Conservation (phyloP, 1,140 invertebrate genomes). For the Holcopasites calliopsidis region DNA sequence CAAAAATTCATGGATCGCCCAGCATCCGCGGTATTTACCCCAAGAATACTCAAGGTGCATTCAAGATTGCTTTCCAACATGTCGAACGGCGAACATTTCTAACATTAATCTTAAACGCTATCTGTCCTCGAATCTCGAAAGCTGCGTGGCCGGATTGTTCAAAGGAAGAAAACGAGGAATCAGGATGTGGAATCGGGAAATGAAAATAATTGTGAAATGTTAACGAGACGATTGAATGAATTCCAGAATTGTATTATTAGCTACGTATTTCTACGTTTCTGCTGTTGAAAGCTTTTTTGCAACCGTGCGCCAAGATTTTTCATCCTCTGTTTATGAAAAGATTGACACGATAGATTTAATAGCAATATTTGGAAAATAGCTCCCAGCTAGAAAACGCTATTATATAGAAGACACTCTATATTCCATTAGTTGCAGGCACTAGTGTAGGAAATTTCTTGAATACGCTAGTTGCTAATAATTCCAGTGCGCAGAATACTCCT, state of each 20-base stretch:
- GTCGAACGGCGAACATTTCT: constrained; percentile 12
- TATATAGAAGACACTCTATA: too few species aligned
- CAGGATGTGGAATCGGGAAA: not conserved
- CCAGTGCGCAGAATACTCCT: too few species aligned
- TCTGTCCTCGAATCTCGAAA: constrained; percentile 18
- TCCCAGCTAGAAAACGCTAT: too few species aligned
- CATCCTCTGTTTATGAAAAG: too few species aligned
- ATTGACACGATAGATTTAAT: too few species aligned
- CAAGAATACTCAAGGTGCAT: too few species aligned
- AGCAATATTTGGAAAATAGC: too few species aligned
- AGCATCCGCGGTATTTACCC: not conserved
- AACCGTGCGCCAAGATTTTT: not conserved
- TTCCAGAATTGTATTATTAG: too few species aligned
- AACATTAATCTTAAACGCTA: constrained; percentile 13
- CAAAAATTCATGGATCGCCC: constrained; percentile 12
- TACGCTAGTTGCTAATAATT: not conserved
- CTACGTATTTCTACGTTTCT: not conserved
- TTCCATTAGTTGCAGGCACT: too few species aligned
- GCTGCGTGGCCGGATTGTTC: not conserved
- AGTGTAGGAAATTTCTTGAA: not conserved
- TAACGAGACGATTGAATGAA: not conserved
- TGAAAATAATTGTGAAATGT: not conserved
- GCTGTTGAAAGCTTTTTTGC: not conserved
- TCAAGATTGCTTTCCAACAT: constrained; percentile 1
- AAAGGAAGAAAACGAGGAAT: too few species aligned